phyloP scores from a whole-genome alignment of 1,140 invertebrate genomes.

The Listronotus bonariensis region DNA sequence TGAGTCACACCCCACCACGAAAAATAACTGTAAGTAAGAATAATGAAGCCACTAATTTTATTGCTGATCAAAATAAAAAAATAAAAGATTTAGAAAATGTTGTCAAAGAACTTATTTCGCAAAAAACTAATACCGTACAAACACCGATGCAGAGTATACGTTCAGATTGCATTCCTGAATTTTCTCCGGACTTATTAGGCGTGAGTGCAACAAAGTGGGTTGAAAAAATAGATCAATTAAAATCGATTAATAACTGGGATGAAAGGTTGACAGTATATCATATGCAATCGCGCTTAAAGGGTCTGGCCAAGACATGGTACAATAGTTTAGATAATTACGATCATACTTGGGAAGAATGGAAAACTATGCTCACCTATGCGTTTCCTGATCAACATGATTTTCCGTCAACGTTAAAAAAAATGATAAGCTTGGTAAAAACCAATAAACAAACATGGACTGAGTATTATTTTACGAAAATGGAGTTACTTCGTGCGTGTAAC shows the following conservation, averaged over 20 bases:
- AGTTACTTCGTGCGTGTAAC: slow-evolving; percentile 9
- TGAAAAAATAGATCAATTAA: slow-evolving; percentile 35
- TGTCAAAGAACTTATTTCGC: too few relatives aligned
- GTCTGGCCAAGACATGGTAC: slow-evolving; percentile 28
- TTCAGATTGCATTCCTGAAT: too few relatives aligned
- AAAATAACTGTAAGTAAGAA: too few relatives aligned
- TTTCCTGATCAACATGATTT: neutral
- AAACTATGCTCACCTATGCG: slow-evolving; percentile 8
- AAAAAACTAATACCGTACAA: too few relatives aligned
- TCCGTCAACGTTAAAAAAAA: slow-evolving; percentile 1
- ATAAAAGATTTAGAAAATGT: too few relatives aligned
- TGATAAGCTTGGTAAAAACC: neutral
- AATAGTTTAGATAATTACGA: slow-evolving; percentile 22
- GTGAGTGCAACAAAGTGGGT: slow-evolving; percentile 19
- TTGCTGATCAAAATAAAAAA: too few relatives aligned
- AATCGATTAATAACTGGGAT: slow-evolving; percentile 36
- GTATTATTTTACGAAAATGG: too few relatives aligned
- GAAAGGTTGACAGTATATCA: slow-evolving; percentile 25
- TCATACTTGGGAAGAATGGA: slow-evolving; percentile 25
- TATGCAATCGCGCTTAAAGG: slow-evolving; percentile 21
- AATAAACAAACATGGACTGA: neutral
- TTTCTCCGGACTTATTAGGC: too few relatives aligned
- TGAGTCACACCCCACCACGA: too few relatives aligned
- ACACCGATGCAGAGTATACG: too few relatives aligned
- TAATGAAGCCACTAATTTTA: too few relatives aligned